Conservation (phyloP, 2,113 vertebrate species). For the Cariama cristata region DNA sequence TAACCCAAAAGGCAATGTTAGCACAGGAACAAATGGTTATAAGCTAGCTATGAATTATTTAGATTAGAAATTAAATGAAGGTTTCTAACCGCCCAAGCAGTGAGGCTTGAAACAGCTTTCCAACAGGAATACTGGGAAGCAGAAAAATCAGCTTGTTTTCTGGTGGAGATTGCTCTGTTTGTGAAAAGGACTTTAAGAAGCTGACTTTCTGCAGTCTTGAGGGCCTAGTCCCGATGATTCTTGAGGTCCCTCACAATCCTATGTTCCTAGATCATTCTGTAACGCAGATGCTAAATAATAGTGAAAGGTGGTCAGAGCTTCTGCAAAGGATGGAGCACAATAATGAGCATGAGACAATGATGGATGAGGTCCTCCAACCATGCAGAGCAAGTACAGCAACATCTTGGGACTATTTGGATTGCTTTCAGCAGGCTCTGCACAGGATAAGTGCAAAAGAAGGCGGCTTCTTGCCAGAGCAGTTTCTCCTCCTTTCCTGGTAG, state of each 20-base stretch:
- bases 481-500: neutral
- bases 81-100: neutral
- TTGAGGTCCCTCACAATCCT: neutral
- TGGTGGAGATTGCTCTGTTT: neutral
- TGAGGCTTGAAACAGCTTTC: neutral
- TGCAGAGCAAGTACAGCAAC: neutral
- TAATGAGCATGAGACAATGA: neutral
- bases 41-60: conserved; percentile 56
- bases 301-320: neutral
- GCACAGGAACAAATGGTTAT: conserved; percentile 30
- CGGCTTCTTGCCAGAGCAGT: neutral
- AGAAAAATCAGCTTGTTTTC: neutral
- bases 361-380: neutral
- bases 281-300: neutral
- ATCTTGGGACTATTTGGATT: neutral
- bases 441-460: neutral
- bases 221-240: neutral
- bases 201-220: neutral
- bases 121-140: neutral
- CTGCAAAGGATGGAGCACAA: neutral
- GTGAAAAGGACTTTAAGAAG: neutral
- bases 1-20: conserved; percentile 50
- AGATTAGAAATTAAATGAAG: conserved; percentile 24
- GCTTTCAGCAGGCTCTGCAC: neutral
- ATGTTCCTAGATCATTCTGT: neutral